Conservation (phyloP, 1,140 invertebrate genomes). For the Pogonomyrmex californicus region DNA sequence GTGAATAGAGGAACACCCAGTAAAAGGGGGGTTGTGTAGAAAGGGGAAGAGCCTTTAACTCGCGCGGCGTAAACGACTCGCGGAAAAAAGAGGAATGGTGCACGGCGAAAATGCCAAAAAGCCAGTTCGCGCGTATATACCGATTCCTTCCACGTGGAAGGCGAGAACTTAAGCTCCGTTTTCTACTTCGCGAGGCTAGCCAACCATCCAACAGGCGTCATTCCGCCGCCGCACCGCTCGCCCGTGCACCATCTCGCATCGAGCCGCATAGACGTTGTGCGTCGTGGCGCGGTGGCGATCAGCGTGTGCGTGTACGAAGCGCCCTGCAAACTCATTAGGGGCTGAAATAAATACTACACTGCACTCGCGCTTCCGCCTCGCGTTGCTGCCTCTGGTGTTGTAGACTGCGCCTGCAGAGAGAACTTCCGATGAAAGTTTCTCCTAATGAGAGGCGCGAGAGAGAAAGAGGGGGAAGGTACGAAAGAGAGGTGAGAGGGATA, state of each 20-base stretch:
- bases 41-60: conserved; percentile 65
- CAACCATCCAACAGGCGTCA: conserved; percentile 7
- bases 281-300: conserved; percentile 13
- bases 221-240: not conserved
- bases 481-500: conserved; percentile 29
- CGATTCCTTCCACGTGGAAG: conserved; percentile 70
- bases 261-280: not conserved
- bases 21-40: not conserved
- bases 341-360: conserved; percentile 80
- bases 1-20: conserved; percentile 44
- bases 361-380: conserved; percentile 60
- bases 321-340: conserved; percentile 78
- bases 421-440: conserved; percentile 73
- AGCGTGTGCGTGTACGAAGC: conserved; percentile 62
- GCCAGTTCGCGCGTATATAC: conserved; percentile 60
- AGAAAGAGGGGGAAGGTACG: not conserved
- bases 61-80: conserved; percentile 70
- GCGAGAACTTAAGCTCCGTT: conserved; percentile 72
- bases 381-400: conserved; percentile 46
- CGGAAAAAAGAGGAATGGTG: conserved; percentile 61
- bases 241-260: not conserved
- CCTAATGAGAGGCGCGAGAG: conserved; percentile 72
- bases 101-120: conserved; percentile 71
- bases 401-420: conserved; percentile 60
- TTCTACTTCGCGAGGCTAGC: conserved; percentile 53